Conservation (phyloP, 2,888 invertebrate genomes). For the Dynastes tityus region DNA sequence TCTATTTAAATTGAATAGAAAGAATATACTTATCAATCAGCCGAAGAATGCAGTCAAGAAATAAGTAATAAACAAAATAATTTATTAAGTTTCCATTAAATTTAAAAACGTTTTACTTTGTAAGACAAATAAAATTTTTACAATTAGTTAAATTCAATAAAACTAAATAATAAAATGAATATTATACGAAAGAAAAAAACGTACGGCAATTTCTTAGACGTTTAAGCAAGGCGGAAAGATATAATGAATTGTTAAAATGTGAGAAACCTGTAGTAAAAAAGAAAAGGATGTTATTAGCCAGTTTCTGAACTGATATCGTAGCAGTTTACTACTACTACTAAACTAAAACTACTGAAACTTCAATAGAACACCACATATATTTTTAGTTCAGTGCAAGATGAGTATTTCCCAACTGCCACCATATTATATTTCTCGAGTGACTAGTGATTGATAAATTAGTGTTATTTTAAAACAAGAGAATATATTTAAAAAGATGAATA, state of each 20-base stretch:
- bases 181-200: constrained; percentile 49
- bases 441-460: constrained; percentile 65
- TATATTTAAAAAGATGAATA: constrained; percentile 51
- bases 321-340: constrained; percentile 55
- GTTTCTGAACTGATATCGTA: constrained; percentile 64
- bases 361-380: constrained; percentile 59
- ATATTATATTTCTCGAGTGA: constrained; percentile 63
- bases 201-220: constrained; percentile 56
- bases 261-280: constrained; percentile 66
- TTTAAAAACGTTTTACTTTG: constrained; percentile 55
- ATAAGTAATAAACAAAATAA: constrained; percentile 28
- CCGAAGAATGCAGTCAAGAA: constrained; percentile 64
- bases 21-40: constrained; percentile 65
- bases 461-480: constrained; percentile 62
- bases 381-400: constrained; percentile 65
- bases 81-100: constrained; percentile 33
- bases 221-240: constrained; percentile 56
- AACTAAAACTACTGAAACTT: constrained; percentile 54
- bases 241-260: constrained; percentile 43
- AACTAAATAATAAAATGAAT: constrained; percentile 54
- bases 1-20: neutral
- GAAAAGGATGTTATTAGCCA: constrained; percentile 62
- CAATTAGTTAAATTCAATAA: constrained; percentile 54
- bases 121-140: constrained; percentile 52
- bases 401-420: constrained; percentile 68